Base-by-base conservation (phyloP, 2,888 invertebrate species). In the Lacanobia wlatinum region DNA sequence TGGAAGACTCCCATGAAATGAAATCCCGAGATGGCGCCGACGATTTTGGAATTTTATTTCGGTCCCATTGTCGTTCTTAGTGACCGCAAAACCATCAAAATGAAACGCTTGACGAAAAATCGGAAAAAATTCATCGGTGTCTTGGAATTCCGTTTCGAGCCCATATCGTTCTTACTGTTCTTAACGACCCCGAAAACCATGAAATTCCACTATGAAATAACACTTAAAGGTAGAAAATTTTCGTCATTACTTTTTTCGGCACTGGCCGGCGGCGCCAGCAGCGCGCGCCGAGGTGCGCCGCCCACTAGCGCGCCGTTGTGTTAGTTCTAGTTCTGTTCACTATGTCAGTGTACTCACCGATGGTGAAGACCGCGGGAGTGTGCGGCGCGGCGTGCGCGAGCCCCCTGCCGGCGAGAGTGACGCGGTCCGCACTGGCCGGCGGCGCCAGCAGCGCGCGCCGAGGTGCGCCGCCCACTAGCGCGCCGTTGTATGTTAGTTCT, bases 331-430 rank as follows among this genome's bases (percentile, higher is more conserved):
- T 53, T 23, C 21, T 53, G 23, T 50, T 21, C 23, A 23, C 14
- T 52, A 7, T 53, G 53, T 23, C 43, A 43, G 43, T 43, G 1
- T 18, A 82, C 90, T 86, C 50, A 96, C 99, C 99, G 86, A 99
- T 98, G 76, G 98, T 98, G 91, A 99, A 99, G 87, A 99, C 98
- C 0, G 99, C 98, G 85, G 98, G 98, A 84, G 99, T 98, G 18
- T 98, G 98, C 55, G 99, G 98, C 80, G 98, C 98, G 0, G 99
- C 99, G 66, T 98, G 98, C 2, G 99, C 98, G 60, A 99, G 95
- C 0, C 99, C 99, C 43, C 98, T 97, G 0, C 99, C 99, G 46
- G 98, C 0, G 18, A 99, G 94, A 67, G 98, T 97, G 1, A 99
- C 98, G 74, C 98, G 96, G 88, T 98, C 98, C 0, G 98, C 98